Evolutionary conservation across 2,113 vertebrate genomes (phyloP), one percentile per base, ranked within the genome.

Genomic region (Cranoglanis bouderius): DNA sequence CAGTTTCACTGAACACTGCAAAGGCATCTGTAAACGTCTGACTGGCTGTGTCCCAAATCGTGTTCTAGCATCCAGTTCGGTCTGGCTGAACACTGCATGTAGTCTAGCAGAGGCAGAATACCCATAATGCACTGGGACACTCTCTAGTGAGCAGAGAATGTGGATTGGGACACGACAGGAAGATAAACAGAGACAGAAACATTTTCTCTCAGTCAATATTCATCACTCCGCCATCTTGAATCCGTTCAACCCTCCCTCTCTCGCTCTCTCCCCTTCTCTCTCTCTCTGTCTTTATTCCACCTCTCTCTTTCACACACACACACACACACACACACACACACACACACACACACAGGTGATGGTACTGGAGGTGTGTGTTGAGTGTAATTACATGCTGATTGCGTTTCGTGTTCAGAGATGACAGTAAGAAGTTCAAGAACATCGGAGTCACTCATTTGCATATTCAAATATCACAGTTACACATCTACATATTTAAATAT

Each of bases 341-440:
- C 65, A 70, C 65, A 70, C 65, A 70, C 35, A 74, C 38, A 46
- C 40, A 46, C 21, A 24, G 53, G n/a, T 24, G n/a, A 57, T 55
- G 12, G 19, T 82, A 19, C 19, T 6, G 46, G n/a, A 35, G 19
- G 53, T 35, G 80, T 83, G 81, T 83, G 55, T 40, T 59, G 81
- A 26, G 81, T 59, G 24, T 83, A 83, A 83, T 83, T 83, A 83
- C 81, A 83, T 24, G 35, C 55, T 83, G 81, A 83, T 83, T 83
- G 53, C 81, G 19, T 32, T 82, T 57, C 80, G 3, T 51, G 24
- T 38, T 82, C 51, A 82, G 51, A 57, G 46, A 53, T 83, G 81
- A 83, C 55, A 83, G 51, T 6, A 82, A 82, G 81, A 83, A 83
- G 81, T 61, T 55, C 55, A 83, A 14, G 55, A 83, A 83, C 78